These are phyloP conservation scores for Antennarius maculatus DNA, from an alignment of 2,797 vertebrate genomes.

Conservation along the genomic window DNA sequence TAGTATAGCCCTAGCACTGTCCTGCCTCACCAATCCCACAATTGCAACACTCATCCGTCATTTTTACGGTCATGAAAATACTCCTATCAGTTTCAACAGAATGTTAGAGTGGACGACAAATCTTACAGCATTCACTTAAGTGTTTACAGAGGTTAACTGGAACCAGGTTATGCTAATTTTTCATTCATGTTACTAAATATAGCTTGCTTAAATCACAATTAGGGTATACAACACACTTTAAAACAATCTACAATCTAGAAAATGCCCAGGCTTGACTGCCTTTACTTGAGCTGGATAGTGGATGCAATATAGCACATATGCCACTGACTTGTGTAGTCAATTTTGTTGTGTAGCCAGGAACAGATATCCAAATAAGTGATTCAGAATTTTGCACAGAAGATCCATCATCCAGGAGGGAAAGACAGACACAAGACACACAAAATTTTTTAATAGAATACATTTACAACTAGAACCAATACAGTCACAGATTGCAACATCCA, in stretches of 20 bases:
- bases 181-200: constrained; percentile 1
- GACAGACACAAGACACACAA: too few species aligned
- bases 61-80: too few species aligned
- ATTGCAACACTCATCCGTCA: constrained; percentile 24
- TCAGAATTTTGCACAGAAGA: too few species aligned
- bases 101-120: not conserved
- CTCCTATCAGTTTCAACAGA: constrained; percentile 17
- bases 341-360: too few species aligned
- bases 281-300: not conserved
- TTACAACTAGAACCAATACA: not conserved
- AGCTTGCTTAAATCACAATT: not conserved
- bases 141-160: not conserved
- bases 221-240: not conserved
- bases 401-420: too few species aligned
- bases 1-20: constrained; percentile 29
- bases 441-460: not conserved
- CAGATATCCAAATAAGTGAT: too few species aligned
- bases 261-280: not conserved
- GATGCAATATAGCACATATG: not conserved
- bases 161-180: not conserved
- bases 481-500: too few species aligned
- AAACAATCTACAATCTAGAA: too few species aligned
- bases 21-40: constrained; percentile 26
- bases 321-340: too few species aligned
- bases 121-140: not conserved